Evolutionary conservation across 2,113 vertebrate genomes (phyloP), one percentile per base, ranked within the genome.

Genomic region (Neotragus pygmaeus): DNA sequence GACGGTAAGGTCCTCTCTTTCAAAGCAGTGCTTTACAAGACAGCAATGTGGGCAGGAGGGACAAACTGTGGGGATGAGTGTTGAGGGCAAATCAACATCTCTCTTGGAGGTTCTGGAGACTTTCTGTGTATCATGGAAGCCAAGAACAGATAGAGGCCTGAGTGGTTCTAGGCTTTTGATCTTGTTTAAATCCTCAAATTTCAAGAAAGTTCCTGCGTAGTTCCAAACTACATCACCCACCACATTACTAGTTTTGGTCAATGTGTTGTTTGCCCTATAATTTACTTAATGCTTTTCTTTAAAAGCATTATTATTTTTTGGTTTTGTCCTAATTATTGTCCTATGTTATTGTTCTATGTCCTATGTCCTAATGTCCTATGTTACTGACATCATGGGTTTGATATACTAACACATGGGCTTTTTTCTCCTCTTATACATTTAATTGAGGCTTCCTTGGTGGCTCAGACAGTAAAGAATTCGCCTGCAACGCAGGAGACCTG

Each of bases 261-360:
- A 43, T 90, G 7, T 55, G 55, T 93, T 95, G 92, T 75, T 93
- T 83, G 33, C 45, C 47, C 47, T 75, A 62, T 89, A 78, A 64
- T 51, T 95, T 86, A 89, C 7, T 66, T 94, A 88, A 17, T n/a
- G 25, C 53, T 95, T 94, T 86, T 77, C 58, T 93, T 90, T 81
- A 57, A 96, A 88, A 77, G 0, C 11, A 51, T 77, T 66, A 73
- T 9, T 66, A 75, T 13, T 16, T 91, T 95, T 70, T 47, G 8
- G 73, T 88, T 45, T 96, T 49, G 16, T 88, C 53, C 25, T 91
- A 80, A 91, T 96, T 49, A 82, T 73, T 73, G 78, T 70, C 58
- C 13, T 49, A 0, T 55, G 90, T 92, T 15, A 27, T 39, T 93
- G 27, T 70, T 36, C n/a, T 70, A 70, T 21, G 64, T n/a, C 64